Conservation (phyloP, 2,797 vertebrate species). For the Serranus cabrilla region DNA sequence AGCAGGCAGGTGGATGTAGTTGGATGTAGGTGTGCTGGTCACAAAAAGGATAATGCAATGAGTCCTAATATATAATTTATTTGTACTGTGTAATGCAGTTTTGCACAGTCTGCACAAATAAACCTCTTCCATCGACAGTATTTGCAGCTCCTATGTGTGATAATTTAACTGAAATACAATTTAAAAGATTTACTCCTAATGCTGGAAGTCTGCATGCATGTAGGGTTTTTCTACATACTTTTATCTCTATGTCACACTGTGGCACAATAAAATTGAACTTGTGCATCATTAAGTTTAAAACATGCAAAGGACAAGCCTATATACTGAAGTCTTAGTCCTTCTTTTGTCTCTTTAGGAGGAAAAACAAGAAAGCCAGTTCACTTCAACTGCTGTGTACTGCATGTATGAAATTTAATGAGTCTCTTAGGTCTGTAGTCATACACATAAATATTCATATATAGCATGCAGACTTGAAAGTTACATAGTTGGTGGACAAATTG, state of each 20-base stretch:
- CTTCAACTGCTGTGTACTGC: conserved; percentile 5
- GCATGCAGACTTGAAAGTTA: conserved; percentile 21
- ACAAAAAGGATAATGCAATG: neutral
- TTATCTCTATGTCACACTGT: neutral
- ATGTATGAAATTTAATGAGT: conserved; percentile 41
- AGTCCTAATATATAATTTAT: conserved; percentile 10
- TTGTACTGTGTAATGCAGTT: conserved; percentile 1
- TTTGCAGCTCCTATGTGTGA: conserved; percentile 1
- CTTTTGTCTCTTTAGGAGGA: conserved; percentile 13
- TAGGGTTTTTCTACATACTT: neutral
- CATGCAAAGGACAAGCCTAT: neutral
- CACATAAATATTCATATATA: conserved; percentile 52
- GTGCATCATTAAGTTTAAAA: neutral
- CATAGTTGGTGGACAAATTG: conserved; percentile 32
- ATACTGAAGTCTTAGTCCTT: neutral
- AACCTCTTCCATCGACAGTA: conserved; percentile 9
- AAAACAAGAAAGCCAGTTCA: neutral
- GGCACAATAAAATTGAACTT: conserved; percentile 1
- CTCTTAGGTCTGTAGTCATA: conserved; percentile 28
- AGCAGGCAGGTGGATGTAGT: neutral
- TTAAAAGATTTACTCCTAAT: neutral
- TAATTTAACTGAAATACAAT: conserved; percentile 9
- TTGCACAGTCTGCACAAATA: conserved; percentile 15
- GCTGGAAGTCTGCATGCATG: neutral
- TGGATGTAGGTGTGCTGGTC: neutral